These are phyloP conservation scores for Prolemur simus DNA, from an alignment of 2,113 vertebrate species.

Conservation along the genomic window DNA sequence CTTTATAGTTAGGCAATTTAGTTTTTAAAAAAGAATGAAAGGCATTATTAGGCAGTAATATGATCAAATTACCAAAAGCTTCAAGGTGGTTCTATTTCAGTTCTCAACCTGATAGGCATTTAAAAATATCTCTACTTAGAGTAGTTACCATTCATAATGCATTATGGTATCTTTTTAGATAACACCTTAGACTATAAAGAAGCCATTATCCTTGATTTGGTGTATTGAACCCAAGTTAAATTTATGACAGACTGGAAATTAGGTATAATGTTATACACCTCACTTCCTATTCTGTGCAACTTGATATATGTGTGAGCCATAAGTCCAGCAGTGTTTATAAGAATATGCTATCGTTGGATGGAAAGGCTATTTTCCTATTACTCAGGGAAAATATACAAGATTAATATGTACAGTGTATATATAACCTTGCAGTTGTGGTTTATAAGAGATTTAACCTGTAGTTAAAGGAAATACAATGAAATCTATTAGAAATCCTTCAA, in stretches of 20 bases:
- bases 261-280: not conserved
- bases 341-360: slow-evolving; percentile 12
- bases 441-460: slow-evolving; percentile 3
- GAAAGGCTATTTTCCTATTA: slow-evolving; percentile 8
- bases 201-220: slow-evolving; percentile 61
- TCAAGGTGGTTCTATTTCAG: slow-evolving; percentile 65
- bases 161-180: slow-evolving; percentile 64
- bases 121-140: slow-evolving; percentile 70
- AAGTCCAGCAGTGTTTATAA: not conserved
- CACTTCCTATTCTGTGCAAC: slow-evolving; percentile 31
- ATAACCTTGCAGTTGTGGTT: slow-evolving; percentile 13
- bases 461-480: not conserved
- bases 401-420: not conserved
- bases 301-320: not conserved
- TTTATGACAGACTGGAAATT: slow-evolving; percentile 51
- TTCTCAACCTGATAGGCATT: slow-evolving; percentile 60
- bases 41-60: slow-evolving; percentile 63
- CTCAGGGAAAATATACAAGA: not conserved
- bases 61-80: slow-evolving; percentile 63
- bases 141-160: slow-evolving; percentile 53
- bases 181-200: slow-evolving; percentile 59
- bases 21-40: slow-evolving; percentile 58
- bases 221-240: slow-evolving; percentile 61
- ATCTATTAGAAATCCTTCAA: slow-evolving; percentile 10
- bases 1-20: slow-evolving; percentile 54